Evolutionary conservation across 2,888 invertebrate genomes (phyloP).

Genomic region (Platycnemis pennipes): DNA sequence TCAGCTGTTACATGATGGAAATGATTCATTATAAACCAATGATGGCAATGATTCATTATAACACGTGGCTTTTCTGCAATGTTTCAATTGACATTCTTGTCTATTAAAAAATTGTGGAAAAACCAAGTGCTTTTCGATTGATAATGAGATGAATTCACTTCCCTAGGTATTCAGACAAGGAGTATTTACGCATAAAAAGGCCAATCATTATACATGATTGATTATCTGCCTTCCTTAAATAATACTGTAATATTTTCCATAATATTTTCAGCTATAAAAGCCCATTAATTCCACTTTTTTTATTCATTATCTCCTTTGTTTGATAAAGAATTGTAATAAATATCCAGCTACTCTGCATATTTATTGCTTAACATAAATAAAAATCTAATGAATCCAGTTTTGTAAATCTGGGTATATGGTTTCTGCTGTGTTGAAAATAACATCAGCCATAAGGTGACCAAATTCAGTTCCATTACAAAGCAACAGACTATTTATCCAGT

Average conservation of each 20-base stretch:
- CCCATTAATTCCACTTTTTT: neutral
- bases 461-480: neutral
- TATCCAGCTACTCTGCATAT: neutral
- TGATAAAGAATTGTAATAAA: neutral
- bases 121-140: no score
- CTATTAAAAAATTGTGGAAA: no score
- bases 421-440: neutral
- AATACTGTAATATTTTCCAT: neutral
- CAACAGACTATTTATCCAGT: no score
- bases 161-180: neutral
- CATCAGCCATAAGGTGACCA: neutral
- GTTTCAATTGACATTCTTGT: no score
- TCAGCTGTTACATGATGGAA: no score
- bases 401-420: neutral
- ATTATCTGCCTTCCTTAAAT: neutral
- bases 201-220: neutral
- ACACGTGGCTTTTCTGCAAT: no score
- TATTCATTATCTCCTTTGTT: neutral
- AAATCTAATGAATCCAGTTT: neutral
- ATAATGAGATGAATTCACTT: neutral
- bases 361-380: neutral
- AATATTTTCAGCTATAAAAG: neutral
- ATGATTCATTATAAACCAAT: no score
- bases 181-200: neutral
- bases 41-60: no score